Evolutionary conservation across 2,113 vertebrate genomes (phyloP), one percentile per base, ranked within the genome.

Genomic region (Numida meleagris): DNA sequence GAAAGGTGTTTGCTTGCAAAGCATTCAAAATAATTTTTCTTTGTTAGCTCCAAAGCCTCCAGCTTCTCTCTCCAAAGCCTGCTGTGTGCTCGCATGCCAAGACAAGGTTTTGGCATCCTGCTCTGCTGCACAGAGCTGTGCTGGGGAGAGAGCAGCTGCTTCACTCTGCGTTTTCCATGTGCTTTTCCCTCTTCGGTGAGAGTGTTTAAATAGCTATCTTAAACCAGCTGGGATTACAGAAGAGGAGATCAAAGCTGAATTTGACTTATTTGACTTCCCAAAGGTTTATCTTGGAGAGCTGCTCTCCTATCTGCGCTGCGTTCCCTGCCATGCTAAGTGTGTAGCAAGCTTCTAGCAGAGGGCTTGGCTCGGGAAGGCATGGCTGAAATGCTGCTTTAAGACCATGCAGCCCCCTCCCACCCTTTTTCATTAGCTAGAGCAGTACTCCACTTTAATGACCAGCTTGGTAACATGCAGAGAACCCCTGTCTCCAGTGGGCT

Each of bases 101-200:
- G 82, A 58, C 0, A 5, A 91, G 55, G 34, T 10, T 51, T 88
- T 91, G 94, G 87, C 89, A 86, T 87, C n/a, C 29, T 48, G 36
- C 29, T 76, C 24, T 58, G 24, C 34, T 2, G 42, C 94, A 89
- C 1, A 0, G 6, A 72, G 91, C 82, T 91, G 62, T 88, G 88
- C 89, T 94, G 67, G 61, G 72, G 79, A 82, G 80, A 46, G 63
- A 89, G n/a, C 87, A 93, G 75, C 75, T 94, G 84, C 79, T 70
- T 80, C 57, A 24, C 45, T 38, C 23, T 62, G 0, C 2, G 6
- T 80, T 94, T 87, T 57, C 71, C 33, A 33, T 59, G 42, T 45
- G 29, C 31, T 89, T 89, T 85, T 73, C 59, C 24, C 24, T 82
- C 43, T 55, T 80, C 3, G 25, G 23, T 31, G 70, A 31, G 4